Evolutionary conservation across 1,140 invertebrate genomes (phyloP), one percentile per base, ranked within the genome.

Genomic region (Pseudomyrmex cubaensis): DNA sequence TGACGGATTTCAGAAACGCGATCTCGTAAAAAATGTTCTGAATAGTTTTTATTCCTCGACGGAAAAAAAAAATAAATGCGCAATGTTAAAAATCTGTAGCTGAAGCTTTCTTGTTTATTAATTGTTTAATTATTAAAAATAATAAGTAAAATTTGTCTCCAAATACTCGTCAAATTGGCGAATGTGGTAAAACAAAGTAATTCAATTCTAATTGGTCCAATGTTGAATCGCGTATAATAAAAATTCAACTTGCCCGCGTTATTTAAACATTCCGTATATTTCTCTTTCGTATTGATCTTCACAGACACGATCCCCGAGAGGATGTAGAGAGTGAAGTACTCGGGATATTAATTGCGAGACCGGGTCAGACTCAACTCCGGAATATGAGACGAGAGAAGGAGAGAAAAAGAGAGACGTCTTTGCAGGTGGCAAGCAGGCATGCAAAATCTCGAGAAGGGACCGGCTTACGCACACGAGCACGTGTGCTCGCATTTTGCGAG

Each of bases 401-500:
- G 35, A 35, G 35, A 35, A 7, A 35, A 35, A 35, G 35, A 35
- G 5, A 35, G 10, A 57, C 25, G 59, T 70, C 88, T 90, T 90
- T 50, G 89, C 89, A 90, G 89, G 89, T 90, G 89, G 89, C 69
- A 87, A 66, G 70, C 69, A 87, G 74, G 78, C 86, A 85, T 87
- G 86, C 86, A 86, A 89, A 89, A 35, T 35, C 72, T 75, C 50
- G 70, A 86, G 70, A 69, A 72, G 66, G 87, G 64, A 77, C 52
- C 52, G 64, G 64, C 54, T 10, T 5, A 35, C 64, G 86, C 85
- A 70, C 82, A 90, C 80, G 85, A 82, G 86, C 89, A 88, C 89
- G 89, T 86, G 88, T 90, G 89, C 88, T 87, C 85, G 64, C 75
- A 66, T 87, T 90, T 88, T 83, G 88, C 89, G 62, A 87, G 83